Percentiles rank a stretch among this genome's conserved stretches.
phyloP scores from a whole-genome alignment of 2,797 vertebrate genomes.

The Urocyon cinereoargenteus region DNA sequence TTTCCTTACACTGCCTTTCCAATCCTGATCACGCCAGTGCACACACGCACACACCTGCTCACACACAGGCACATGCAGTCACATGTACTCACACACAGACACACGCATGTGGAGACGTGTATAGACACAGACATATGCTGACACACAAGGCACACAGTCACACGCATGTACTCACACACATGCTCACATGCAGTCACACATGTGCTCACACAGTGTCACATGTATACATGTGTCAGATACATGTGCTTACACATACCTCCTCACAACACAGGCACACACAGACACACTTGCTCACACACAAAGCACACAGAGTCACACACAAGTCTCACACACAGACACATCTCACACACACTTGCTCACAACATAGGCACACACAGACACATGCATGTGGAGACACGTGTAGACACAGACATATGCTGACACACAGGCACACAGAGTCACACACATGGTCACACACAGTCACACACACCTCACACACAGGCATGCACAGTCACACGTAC shows the following conservation, averaged over 20 bases:
- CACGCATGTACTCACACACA: neutral
- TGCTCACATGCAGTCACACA: neutral
- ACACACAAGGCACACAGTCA: neutral
- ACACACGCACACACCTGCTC: neutral
- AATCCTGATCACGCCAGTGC: fast-evolving
- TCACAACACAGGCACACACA: neutral
- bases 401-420: too few relatives aligned
- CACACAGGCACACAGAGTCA: too few relatives aligned
- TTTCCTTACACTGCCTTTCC: neutral
- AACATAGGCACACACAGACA: too few relatives aligned
- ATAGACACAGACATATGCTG: neutral
- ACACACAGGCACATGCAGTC: neutral
- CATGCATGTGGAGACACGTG: too few relatives aligned
- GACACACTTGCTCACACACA: neutral
- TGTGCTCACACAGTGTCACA: neutral
- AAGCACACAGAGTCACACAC: too few relatives aligned
- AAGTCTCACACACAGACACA: too few relatives aligned
- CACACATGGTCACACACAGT: too few relatives aligned
- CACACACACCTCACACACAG: too few relatives aligned
- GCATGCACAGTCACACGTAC: too few relatives aligned
- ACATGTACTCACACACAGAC: neutral
- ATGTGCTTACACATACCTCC: too few relatives aligned
- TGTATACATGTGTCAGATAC: too few relatives aligned
- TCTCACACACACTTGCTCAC: too few relatives aligned
- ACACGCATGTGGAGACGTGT: neutral